Evolutionary conservation across 1,140 invertebrate genomes (phyloP).

Genomic region (Drosophila asahinai): DNA sequence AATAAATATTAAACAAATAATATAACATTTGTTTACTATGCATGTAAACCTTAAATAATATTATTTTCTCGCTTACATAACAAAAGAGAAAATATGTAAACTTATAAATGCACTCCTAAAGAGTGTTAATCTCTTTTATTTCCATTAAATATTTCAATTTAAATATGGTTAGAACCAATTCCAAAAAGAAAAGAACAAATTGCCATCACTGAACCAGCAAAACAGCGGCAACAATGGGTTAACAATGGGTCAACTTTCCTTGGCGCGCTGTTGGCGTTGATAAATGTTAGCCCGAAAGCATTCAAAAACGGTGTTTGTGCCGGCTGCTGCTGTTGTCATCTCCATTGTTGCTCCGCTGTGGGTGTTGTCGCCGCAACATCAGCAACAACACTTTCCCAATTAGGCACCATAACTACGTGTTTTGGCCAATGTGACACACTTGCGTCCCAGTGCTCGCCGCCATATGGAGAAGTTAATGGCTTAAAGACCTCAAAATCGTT

Average conservation of each 20-base stretch:
- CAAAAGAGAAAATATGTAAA: no score
- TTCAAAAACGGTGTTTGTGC: slow-evolving; percentile 6
- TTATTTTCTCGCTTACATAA: no score
- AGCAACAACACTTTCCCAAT: slow-evolving; percentile 69
- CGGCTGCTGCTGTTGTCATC: slow-evolving; percentile 50
- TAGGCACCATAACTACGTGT: slow-evolving; percentile 31
- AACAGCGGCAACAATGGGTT: slow-evolving; percentile 25
- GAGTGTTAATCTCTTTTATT: no score
- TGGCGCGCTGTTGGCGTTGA: slow-evolving; percentile 55
- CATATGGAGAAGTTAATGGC: slow-evolving; percentile 61
- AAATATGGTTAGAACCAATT: no score
- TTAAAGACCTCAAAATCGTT: slow-evolving; percentile 63
- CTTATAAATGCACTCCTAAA: no score
- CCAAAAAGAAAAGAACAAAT: not conserved
- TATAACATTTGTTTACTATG: no score
- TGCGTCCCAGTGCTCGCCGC: slow-evolving; percentile 18
- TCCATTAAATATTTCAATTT: no score
- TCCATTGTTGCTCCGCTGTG: slow-evolving; percentile 41
- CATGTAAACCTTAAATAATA: not conserved
- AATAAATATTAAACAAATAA: not conserved
- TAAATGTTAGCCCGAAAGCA: slow-evolving; percentile 62
- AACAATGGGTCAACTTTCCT: slow-evolving; percentile 82
- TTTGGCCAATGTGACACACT: slow-evolving; percentile 47
- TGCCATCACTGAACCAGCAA: not conserved
- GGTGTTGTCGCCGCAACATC: slow-evolving; percentile 26